Evolutionary conservation across 2,888 invertebrate species (phyloP).

Genomic region (Drosophila peninsularis): DNA sequence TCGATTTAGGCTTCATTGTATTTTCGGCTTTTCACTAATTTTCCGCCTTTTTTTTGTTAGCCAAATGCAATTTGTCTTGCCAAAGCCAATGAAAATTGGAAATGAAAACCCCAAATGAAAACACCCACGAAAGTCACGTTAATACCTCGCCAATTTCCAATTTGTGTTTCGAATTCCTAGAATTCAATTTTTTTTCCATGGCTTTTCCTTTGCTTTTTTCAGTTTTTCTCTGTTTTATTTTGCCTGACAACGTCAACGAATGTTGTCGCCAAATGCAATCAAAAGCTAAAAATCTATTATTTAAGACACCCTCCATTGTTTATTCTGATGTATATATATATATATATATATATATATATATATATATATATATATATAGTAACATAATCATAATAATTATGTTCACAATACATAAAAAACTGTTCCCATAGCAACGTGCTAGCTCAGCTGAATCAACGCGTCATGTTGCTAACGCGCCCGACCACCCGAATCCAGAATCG

Average conservation of each 20-base stretch:
- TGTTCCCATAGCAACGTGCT: too few species aligned
- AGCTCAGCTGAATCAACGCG: too few species aligned
- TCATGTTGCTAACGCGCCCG: too few species aligned
- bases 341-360: neutral
- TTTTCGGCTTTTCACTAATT: conserved; percentile 21
- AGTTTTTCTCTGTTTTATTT: neutral
- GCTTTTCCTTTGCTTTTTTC: conserved; percentile 16
- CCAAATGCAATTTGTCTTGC: conserved; percentile 19
- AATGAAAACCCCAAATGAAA: conserved; percentile 40
- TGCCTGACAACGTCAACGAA: conserved; percentile 17
- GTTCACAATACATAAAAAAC: neutral
- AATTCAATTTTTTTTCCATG: conserved; percentile 56
- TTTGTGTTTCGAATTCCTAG: conserved; percentile 48
- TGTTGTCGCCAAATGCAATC: conserved; percentile 66
- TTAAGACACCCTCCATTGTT: conserved; percentile 61
- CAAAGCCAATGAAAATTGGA: conserved; percentile 43
- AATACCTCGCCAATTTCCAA: conserved; percentile 63
- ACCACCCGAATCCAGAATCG: too few species aligned
- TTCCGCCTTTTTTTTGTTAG: conserved; percentile 13
- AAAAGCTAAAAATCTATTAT: conserved; percentile 75
- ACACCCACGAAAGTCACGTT: conserved; percentile 54
- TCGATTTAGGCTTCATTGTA: neutral
- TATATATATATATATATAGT: neutral
- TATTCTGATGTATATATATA: conserved; percentile 41
- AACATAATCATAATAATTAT: too few species aligned